These are phyloP conservation scores for Semibalanus balanoides DNA, from an alignment of 1,140 invertebrate species.

Conservation along the genomic window DNA sequence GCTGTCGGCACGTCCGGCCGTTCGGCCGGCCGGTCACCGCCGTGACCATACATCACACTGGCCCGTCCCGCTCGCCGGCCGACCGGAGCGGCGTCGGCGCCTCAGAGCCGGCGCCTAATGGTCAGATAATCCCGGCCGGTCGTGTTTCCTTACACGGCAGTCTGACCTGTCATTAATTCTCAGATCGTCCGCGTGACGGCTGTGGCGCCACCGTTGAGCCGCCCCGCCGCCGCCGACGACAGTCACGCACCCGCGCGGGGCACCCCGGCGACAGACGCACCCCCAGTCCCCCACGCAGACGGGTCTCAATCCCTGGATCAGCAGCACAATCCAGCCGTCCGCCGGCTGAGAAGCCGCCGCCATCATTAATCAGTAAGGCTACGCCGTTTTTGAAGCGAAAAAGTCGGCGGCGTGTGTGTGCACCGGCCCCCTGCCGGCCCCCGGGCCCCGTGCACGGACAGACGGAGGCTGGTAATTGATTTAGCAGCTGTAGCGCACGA, in stretches of 20 bases:
- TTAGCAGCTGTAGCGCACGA: background rate
- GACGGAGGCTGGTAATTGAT: background rate
- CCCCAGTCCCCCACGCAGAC: background rate
- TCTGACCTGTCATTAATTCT: background rate
- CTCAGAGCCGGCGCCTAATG: background rate
- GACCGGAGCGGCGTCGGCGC: too few species aligned
- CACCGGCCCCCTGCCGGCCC: background rate
- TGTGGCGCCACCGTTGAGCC: background rate
- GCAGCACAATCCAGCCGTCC: background rate
- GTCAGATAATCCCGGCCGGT: background rate
- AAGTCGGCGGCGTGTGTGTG: slow-evolving; percentile 26
- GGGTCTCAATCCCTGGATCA: background rate
- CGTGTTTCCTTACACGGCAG: background rate
- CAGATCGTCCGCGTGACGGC: too few species aligned
- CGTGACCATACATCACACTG: background rate
- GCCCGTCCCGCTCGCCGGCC: too few species aligned
- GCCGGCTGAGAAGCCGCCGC: slow-evolving; percentile 23
- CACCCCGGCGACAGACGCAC: background rate
- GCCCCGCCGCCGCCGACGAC: too few species aligned
- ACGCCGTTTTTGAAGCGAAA: slow-evolving; percentile 10
- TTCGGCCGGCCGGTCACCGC: too few species aligned
- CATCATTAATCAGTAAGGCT: slow-evolving; percentile 23
- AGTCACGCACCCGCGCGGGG: too few species aligned
- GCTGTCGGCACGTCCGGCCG: background rate
- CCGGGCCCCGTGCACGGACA: background rate